Conservation (phyloP, 2,797 vertebrate species). For the Dryobates pubescens region DNA sequence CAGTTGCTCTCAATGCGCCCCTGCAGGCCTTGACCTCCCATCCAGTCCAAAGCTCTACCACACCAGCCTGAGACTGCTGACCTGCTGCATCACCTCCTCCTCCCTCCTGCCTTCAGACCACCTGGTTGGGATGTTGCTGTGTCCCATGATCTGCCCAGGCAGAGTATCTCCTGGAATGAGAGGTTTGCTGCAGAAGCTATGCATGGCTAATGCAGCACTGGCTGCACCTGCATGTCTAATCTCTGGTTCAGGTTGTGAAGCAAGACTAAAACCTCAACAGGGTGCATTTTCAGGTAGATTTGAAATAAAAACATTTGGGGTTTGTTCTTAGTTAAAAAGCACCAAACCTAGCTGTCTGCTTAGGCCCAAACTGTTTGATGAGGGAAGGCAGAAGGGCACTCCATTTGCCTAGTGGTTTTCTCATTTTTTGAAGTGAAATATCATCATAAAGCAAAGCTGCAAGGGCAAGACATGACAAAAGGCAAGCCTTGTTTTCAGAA, state of each 20-base stretch:
- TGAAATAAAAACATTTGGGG: neutral
- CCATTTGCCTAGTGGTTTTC: neutral
- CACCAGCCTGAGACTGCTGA: neutral
- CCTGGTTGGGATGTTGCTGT: neutral
- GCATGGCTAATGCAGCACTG: neutral
- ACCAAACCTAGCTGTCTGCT: neutral
- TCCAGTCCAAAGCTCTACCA: neutral
- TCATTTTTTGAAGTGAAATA: neutral
- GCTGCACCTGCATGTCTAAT: too few relatives aligned
- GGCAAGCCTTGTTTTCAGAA: neutral
- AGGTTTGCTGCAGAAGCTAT: neutral
- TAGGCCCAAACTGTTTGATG: neutral
- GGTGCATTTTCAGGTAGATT: neutral
- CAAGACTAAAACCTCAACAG: neutral
- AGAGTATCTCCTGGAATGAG: neutral
- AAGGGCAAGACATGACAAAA: neutral
- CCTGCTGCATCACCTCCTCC: neutral
- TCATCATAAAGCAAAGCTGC: neutral
- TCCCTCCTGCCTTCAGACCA: neutral
- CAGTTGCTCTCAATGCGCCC: neutral
- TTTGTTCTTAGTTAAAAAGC: conserved; percentile 4
- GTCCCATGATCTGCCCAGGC: neutral
- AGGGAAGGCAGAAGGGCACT: neutral
- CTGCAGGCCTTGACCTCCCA: neutral
- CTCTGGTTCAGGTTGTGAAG: neutral